A percentile compares a stretch with the other conserved stretches of the same genome.
These are phyloP conservation scores for Choloepus didactylus DNA, from an alignment of 2,797 vertebrate genomes.

Conservation along the genomic window DNA sequence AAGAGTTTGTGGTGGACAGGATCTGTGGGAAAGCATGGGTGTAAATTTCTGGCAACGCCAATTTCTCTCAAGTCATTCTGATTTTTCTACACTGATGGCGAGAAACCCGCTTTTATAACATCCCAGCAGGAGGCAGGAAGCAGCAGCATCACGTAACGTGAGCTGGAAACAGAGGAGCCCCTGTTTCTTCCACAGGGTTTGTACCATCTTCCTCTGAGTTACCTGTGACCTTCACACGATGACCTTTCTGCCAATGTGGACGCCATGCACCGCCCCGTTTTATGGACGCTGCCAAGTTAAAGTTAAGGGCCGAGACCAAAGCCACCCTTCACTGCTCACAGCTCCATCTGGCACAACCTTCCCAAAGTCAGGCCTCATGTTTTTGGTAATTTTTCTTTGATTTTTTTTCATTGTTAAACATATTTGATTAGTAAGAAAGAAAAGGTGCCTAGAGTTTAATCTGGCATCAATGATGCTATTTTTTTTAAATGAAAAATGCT, in stretches of 20 bases:
- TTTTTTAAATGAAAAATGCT: slow-evolving; percentile 57
- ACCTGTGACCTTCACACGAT: not conserved
- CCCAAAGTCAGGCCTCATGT: not conserved
- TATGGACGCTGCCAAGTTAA: not conserved
- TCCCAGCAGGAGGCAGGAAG: not conserved
- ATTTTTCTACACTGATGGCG: slow-evolving; percentile 17
- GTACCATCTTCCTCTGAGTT: not conserved
- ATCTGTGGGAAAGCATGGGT: not conserved
- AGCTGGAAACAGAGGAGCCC: not conserved
- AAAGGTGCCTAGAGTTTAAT: slow-evolving; percentile 42
- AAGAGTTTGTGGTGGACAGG: not conserved
- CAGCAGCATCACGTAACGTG: not conserved
- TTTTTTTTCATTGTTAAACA: slow-evolving; percentile 15
- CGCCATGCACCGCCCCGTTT: not conserved
- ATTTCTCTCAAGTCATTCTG: slow-evolving; percentile 21
- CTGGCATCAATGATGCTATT: slow-evolving; percentile 27
- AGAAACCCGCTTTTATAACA: slow-evolving; percentile 5
- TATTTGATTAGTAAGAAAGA: slow-evolving; percentile 60
- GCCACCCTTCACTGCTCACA: not conserved
- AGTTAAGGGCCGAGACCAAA: not conserved
- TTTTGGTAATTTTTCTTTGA: not conserved
- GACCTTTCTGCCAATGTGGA: not conserved
- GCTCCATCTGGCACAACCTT: not conserved
- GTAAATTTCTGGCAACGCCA: not conserved
- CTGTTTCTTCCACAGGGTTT: not conserved